A percentile compares a stretch with the other conserved stretches of the same genome.
Conservation (phyloP, 2,797 vertebrate species). For the Ceryle rudis region DNA sequence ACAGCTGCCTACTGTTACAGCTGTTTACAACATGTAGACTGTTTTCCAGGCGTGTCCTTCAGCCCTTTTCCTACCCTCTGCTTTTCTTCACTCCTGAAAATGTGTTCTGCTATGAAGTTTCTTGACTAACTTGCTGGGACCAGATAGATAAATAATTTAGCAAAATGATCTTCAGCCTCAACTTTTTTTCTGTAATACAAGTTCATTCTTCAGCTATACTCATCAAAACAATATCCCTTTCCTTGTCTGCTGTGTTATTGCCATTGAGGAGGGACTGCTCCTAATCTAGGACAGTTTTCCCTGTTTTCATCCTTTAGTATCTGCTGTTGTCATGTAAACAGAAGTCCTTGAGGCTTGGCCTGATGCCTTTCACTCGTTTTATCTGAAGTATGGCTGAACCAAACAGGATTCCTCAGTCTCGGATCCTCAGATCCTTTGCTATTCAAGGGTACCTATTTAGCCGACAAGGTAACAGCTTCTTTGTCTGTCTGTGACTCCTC, state of each 20-base stretch:
- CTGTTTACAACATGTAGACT: background rate
- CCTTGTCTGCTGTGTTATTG: background rate
- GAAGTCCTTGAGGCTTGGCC: background rate
- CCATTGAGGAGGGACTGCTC: background rate
- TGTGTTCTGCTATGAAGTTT: background rate
- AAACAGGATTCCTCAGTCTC: background rate
- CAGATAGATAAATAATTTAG: background rate
- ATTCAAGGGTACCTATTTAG: background rate
- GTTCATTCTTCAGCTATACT: background rate
- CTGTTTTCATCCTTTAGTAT: background rate
- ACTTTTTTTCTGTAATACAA: background rate
- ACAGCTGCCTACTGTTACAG: background rate
- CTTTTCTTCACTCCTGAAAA: background rate
- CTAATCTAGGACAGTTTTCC: background rate
- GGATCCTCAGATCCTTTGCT: background rate
- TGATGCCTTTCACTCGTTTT: background rate
- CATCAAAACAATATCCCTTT: background rate
- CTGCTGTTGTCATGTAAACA: background rate
- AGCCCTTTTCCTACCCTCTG: background rate
- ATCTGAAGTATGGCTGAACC: background rate
- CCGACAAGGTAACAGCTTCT: background rate
- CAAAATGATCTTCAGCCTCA: background rate
- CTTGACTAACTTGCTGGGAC: background rate
- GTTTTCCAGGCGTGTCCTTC: background rate
- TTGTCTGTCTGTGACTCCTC: background rate